These are phyloP conservation scores for Entelurus aequoreus DNA, from an alignment of 2,113 vertebrate species.

Conservation along the genomic window DNA sequence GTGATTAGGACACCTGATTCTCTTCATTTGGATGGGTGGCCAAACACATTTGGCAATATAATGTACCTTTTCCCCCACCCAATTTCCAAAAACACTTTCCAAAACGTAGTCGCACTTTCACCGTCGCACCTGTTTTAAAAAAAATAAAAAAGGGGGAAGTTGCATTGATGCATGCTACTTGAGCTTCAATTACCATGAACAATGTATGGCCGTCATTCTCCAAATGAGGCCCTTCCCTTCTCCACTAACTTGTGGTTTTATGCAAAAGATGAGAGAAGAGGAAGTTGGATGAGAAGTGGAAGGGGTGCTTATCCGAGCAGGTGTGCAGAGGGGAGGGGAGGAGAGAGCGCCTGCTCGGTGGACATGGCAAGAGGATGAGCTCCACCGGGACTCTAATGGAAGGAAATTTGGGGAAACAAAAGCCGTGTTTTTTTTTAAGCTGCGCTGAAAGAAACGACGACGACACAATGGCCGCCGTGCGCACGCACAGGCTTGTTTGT, in stretches of 20 bases:
- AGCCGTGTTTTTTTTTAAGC: constrained; percentile 12
- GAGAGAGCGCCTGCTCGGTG: constrained; percentile 25
- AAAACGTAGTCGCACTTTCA: background rate
- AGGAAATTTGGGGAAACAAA: constrained; percentile 39
- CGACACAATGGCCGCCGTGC: constrained; percentile 77
- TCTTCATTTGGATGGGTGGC: no score
- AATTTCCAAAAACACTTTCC: background rate
- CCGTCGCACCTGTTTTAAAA: background rate
- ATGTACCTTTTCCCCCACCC: no score
- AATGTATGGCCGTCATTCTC: constrained; percentile 22
- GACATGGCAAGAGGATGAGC: constrained; percentile 33
- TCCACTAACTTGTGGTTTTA: constrained; percentile 45
- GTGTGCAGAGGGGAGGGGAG: constrained; percentile 49
- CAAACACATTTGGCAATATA: no score
- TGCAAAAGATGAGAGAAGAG: constrained; percentile 61
- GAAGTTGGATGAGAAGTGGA: constrained; percentile 58
- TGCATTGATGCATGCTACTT: constrained; percentile 16
- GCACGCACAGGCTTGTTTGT: constrained; percentile 24
- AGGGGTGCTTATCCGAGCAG: constrained; percentile 54
- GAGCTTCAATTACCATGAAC: constrained; percentile 21
- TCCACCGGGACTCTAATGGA: constrained; percentile 38
- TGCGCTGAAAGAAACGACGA: constrained; percentile 51
- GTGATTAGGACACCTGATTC: no score
- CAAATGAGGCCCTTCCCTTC: constrained; percentile 19
- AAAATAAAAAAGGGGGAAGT: constrained; percentile 24